These are phyloP conservation scores for Esox niger DNA, from an alignment of 2,113 vertebrate species.

Conservation along the genomic window DNA sequence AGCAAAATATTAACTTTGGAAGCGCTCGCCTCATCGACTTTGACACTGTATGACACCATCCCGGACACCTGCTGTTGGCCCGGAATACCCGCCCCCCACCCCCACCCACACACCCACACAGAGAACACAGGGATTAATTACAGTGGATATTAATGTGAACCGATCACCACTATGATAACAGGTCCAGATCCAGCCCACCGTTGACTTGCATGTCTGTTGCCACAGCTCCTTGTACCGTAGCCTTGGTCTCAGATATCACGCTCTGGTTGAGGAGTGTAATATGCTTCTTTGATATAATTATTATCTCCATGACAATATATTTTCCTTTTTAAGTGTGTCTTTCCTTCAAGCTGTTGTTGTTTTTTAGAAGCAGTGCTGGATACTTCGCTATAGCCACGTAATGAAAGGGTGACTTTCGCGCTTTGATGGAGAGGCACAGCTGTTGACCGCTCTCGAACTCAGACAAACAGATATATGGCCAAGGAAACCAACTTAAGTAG, in stretches of 20 bases:
- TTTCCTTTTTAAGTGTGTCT: conserved; percentile 31
- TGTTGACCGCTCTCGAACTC: conserved; percentile 44
- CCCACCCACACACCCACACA: conserved; percentile 7
- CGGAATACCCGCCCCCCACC: too few species aligned
- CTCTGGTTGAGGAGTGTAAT: conserved; percentile 3
- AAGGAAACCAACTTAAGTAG: too few species aligned
- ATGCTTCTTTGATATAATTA: conserved; percentile 62
- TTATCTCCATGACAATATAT: conserved; percentile 66
- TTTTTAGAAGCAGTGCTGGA: neutral
- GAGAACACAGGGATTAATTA: conserved; percentile 37
- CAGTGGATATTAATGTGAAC: conserved; percentile 33
- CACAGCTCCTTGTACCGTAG: too few species aligned
- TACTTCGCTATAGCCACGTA: conserved; percentile 32
- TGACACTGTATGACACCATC: conserved; percentile 52
- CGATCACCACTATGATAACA: conserved; percentile 43
- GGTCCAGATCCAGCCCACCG: conserved; percentile 30
- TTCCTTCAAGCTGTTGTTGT: neutral
- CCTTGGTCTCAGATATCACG: too few species aligned
- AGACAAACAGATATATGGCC: neutral
- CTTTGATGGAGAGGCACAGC: conserved; percentile 68
- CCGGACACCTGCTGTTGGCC: conserved; percentile 70
- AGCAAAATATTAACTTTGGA: conserved; percentile 80
- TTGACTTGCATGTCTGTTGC: neutral
- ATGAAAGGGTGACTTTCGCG: conserved; percentile 66
- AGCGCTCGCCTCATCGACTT: conserved; percentile 56